Evolutionary conservation across 2,113 vertebrate genomes (phyloP), one percentile per base, ranked within the genome.

Genomic region (Coreoperca whiteheadi): DNA sequence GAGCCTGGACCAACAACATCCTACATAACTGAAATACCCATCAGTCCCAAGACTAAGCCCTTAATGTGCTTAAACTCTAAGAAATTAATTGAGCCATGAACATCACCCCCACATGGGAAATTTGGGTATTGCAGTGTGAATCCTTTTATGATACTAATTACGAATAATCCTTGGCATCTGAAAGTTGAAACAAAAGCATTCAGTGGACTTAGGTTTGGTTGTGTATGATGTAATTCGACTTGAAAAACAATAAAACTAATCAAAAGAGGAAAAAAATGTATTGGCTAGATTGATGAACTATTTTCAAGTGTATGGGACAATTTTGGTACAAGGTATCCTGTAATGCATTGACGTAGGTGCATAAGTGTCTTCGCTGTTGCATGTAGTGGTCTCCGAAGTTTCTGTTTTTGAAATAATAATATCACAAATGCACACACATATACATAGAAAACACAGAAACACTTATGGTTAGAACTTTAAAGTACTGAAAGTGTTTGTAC

Each of bases 401-500:
- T n/a, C 8, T 54, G 67, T 37, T 53, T 54, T 69, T 37, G 2
- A 23, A 32, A 54, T n/a, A n/a, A 0, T 12, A n/a, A 64, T n/a
- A 43, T 73, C 4, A 14, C 28, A n/a, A 15, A 56, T 63, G 16
- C 37, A 60, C 23, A 51, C 23, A 39, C n/a, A 32, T 14, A 60
- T 10, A 56, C 10, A 46, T 14, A 43, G 3, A 64, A 56, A 39
- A 46, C 34, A 39, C 37, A 39, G 12, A 32, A 54, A 51, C 11
- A 69, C 41, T 28, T n/a, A 8, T 23, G 21, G 34, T 48, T 59
- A 8, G 1, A 68, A 54, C 14, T 50, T 54, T 4, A 15, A 53
- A 69, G 50, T 14, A 23, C 18, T 21, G 4, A 63, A 83, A 67
- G 14, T 5, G 25, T 79, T 77, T 79, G 53, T 75, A 95, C 97